Evolutionary conservation across 1,140 invertebrate species (phyloP), one percentile per base, ranked within the genome.

Genomic region (Cryptotermes secundus): DNA sequence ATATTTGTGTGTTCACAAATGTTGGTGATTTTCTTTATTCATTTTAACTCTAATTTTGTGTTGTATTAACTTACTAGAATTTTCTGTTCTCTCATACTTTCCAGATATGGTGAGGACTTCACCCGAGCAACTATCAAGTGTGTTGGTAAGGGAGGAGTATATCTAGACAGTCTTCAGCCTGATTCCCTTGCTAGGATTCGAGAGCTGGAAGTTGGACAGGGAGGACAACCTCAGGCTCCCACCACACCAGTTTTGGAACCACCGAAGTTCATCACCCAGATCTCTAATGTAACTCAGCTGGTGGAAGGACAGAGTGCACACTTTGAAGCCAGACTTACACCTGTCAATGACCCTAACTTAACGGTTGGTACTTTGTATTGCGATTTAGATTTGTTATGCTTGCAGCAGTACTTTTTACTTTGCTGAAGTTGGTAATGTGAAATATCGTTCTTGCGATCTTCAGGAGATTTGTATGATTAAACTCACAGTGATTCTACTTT

Each of bases 281-380:
- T 98, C 85, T 90, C 92, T 79, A 95, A 96, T 87, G 93, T 97
- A 2, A 94, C 94, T 10, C 95, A 95, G 88, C 89, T 98, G 82
- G 94, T 96, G 81, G 98, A 99, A 91, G 97, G 97, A 34, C 96
- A 98, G 90, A 96, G 96, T 87, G 97, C 96, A 87, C 97, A 99
- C 90, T 97, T 99, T 88, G 97, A 99, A 90, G 97, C 96, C 3
- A 92, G 96, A 88, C 91, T 99, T 38, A 96, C 96, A 34, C 98
- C 98, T 22, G 93, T 97, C 1, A 96, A 95, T 84, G 98, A 99
- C 92, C 97, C 98, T 34, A 96, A 98, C 87, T 92, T 99, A 83
- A 95, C 87, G 80, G 90, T 90, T 85, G 86, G 87, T 83, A 35
- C 19, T 26, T 9, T 59, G 14, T 22, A 49, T 12, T 49, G 45